Evolutionary conservation across 2,113 vertebrate genomes (phyloP).

Genomic region (Callipepla californica): DNA sequence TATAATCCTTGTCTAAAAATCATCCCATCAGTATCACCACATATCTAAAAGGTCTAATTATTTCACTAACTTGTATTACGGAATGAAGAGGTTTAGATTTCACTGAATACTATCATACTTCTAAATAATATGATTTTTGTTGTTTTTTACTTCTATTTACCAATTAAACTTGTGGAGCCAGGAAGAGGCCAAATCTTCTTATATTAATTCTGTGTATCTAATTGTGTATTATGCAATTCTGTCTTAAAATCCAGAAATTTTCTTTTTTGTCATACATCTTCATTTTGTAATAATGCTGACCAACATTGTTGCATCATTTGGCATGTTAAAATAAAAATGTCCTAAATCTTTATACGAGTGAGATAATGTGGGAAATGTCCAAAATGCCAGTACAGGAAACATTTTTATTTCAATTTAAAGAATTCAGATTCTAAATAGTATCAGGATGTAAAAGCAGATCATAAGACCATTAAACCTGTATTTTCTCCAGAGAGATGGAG

Average conservation of each 20-base stretch:
- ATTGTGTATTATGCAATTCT: neutral
- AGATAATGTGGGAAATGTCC: neutral
- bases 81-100: neutral
- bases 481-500: neutral
- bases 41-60: neutral
- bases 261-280: neutral
- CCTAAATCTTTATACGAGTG: neutral
- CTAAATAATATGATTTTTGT: neutral
- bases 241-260: neutral
- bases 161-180: neutral
- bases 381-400: neutral
- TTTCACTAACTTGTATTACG: neutral
- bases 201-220: neutral
- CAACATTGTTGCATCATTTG: neutral
- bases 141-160: neutral
- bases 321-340: neutral
- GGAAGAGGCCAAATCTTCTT: neutral
- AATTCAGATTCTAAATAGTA: neutral
- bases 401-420: neutral
- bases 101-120: neutral
- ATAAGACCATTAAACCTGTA: neutral
- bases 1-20: neutral
- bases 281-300: neutral
- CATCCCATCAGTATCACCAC: neutral
- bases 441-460: neutral